Percentiles rank a stretch among this genome's conserved stretches.
Evolutionary conservation across 2,888 invertebrate species (phyloP).

Genomic region (Argyresthia albistria): DNA sequence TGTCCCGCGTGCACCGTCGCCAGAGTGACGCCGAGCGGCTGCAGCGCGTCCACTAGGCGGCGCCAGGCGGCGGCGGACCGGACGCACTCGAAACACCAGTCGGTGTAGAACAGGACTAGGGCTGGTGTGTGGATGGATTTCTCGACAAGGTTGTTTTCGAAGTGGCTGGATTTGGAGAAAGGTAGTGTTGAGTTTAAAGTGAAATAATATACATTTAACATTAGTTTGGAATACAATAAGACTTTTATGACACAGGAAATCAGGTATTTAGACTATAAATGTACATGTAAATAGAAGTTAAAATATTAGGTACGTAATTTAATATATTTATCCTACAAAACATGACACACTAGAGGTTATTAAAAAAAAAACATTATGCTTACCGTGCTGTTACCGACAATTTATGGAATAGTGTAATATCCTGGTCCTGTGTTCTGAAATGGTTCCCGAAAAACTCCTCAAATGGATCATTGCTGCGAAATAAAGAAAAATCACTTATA

Average conservation of each 20-base stretch:
- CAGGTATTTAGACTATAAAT: no score
- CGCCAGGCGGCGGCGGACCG: constrained; percentile 90
- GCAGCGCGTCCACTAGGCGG: constrained; percentile 87
- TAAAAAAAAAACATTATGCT: constrained; percentile 13
- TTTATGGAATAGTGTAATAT: constrained; percentile 89
- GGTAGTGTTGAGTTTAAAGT: neutral
- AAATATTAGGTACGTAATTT: no score
- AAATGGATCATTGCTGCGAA: constrained; percentile 79
- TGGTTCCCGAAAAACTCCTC: constrained; percentile 85
- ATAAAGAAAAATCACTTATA: neutral
- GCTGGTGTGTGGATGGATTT: constrained; percentile 88
- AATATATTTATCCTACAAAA: no score
- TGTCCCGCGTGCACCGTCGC: constrained; percentile 79
- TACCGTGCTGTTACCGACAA: constrained; percentile 88
- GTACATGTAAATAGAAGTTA: no score
- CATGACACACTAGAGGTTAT: no score
- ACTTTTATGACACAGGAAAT: neutral
- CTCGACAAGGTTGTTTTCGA: constrained; percentile 88
- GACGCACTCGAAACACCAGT: constrained; percentile 95
- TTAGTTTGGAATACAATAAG: neutral
- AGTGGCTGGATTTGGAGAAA: constrained; percentile 76
- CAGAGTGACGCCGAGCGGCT: constrained; percentile 67
- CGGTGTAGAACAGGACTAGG: constrained; percentile 91
- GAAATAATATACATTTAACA: no score
- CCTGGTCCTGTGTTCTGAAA: constrained; percentile 89